These are phyloP conservation scores for Epinephelus coioides DNA, from an alignment of 2,797 vertebrate genomes.

Conservation along the genomic window DNA sequence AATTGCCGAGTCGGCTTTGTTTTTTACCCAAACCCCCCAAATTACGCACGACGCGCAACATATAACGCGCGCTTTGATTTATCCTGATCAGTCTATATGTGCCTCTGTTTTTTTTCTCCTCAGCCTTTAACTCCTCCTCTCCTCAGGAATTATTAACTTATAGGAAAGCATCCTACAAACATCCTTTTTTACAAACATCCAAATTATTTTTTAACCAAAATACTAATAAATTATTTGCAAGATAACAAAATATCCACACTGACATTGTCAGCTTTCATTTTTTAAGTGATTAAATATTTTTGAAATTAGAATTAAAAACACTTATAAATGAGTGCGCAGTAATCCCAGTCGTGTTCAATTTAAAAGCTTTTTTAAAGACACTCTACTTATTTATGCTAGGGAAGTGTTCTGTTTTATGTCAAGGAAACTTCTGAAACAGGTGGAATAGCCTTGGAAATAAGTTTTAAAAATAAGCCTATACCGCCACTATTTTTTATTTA, in stretches of 20 bases:
- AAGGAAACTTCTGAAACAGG: constrained; percentile 43
- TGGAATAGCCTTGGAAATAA: constrained; percentile 19
- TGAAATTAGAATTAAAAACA: not conserved
- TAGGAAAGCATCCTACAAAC: constrained; percentile 35
- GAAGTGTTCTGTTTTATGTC: constrained; percentile 37
- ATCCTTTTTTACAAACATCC: not conserved
- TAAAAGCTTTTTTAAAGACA: not conserved
- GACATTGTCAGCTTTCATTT: not conserved
- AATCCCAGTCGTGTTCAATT: not conserved
- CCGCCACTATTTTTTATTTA: not conserved
- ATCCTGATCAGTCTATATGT: constrained; percentile 50
- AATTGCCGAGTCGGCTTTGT: constrained; percentile 62
- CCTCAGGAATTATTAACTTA: constrained; percentile 49
- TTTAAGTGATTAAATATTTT: not conserved
- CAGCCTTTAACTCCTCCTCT: constrained; percentile 50
- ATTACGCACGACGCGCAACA: constrained; percentile 70
- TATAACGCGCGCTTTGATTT: constrained; percentile 65
- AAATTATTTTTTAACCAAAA: constrained; percentile 21
- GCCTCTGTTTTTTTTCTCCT: constrained; percentile 14
- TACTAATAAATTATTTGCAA: not conserved
- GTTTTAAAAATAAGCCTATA: not conserved
- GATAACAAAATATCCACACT: not conserved
- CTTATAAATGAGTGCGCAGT: not conserved
- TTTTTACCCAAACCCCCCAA: constrained; percentile 65
- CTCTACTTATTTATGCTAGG: constrained; percentile 1